Percentiles rank a stretch among this genome's conserved stretches.
Conservation (phyloP, 2,888 invertebrate genomes). For the Callosobruchus maculatus region DNA sequence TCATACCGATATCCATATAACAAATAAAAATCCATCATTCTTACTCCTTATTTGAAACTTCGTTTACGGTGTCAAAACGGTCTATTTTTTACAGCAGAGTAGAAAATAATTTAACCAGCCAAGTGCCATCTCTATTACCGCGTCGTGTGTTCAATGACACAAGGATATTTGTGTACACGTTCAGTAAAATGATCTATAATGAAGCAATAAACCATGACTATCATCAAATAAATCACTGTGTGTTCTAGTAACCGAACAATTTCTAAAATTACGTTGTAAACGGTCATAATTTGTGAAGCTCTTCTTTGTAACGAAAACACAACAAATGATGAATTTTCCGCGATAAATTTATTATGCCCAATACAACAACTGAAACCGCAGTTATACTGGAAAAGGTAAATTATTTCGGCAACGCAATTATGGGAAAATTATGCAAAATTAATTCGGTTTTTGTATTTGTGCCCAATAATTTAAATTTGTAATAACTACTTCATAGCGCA, state of each 20-base stretch:
- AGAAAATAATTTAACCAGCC: too few species aligned
- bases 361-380: not conserved
- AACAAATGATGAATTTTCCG: not conserved
- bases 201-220: not conserved
- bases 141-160: too few species aligned
- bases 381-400: not conserved
- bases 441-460: not conserved
- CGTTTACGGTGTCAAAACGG: too few species aligned
- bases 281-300: not conserved
- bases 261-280: not conserved
- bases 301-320: not conserved
- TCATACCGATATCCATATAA: too few species aligned
- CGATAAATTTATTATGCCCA: not conserved
- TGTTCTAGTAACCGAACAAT: not conserved
- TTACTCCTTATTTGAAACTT: too few species aligned
- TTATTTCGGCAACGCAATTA: not conserved
- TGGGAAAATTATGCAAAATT: not conserved
- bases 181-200: too few species aligned
- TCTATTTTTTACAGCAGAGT: too few species aligned
- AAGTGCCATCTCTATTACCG: too few species aligned
- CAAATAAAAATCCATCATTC: too few species aligned
- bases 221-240: not conserved
- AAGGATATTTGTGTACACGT: too few species aligned
- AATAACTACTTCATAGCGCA: not conserved
- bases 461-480: not conserved